Evolutionary conservation across 2,113 vertebrate genomes (phyloP).

Genomic region (Mirza zaza): DNA sequence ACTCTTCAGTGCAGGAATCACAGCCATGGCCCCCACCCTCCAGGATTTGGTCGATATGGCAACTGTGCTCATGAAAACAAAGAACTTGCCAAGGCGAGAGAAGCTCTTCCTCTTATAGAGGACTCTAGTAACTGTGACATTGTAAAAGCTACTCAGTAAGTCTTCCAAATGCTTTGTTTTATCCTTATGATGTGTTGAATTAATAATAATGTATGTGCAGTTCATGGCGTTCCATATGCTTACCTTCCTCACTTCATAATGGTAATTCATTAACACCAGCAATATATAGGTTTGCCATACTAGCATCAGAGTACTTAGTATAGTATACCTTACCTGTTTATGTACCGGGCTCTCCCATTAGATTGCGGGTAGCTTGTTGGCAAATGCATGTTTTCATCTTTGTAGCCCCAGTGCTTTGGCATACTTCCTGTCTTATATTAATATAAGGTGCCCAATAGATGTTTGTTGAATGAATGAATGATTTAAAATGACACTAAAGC

Average conservation of each 20-base stretch:
- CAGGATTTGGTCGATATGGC: slow-evolving; percentile 64
- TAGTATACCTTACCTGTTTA: background rate
- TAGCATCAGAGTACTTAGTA: background rate
- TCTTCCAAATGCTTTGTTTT: background rate
- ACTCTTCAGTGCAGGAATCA: slow-evolving; percentile 82
- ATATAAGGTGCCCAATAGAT: background rate
- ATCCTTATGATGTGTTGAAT: background rate
- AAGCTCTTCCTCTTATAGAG: slow-evolving; percentile 84
- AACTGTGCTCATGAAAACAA: slow-evolving; percentile 57
- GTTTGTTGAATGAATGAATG: slow-evolving; percentile 11
- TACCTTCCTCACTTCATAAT: background rate
- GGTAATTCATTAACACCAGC: background rate
- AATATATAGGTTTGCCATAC: background rate
- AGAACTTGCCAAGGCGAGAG: slow-evolving; percentile 83
- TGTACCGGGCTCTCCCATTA: background rate
- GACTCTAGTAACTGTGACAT: slow-evolving; percentile 95
- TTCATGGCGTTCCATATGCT: background rate
- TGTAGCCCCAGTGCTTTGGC: background rate
- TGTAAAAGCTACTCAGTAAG: slow-evolving; percentile 96
- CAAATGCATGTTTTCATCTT: background rate
- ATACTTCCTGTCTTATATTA: background rate
- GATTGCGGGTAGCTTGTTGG: background rate
- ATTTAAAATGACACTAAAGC: slow-evolving; percentile 17
- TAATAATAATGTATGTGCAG: background rate
- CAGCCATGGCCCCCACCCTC: slow-evolving; percentile 86